Evolutionary conservation across 2,113 vertebrate genomes (phyloP).

Genomic region (Emydocephalus ijimae): DNA sequence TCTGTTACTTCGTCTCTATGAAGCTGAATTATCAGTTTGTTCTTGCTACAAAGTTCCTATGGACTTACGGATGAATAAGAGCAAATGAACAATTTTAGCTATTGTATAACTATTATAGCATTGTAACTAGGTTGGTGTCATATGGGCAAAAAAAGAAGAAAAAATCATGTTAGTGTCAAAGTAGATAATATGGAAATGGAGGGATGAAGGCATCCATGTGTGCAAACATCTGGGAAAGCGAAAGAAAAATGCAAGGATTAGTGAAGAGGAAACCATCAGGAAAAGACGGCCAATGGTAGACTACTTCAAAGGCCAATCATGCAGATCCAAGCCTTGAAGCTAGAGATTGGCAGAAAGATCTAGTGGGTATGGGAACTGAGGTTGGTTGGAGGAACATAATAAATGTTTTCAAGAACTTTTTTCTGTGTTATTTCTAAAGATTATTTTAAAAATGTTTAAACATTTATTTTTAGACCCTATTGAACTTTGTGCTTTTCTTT

Average conservation of each 20-base stretch:
- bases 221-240: not conserved
- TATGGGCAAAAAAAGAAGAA: not conserved
- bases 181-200: not conserved
- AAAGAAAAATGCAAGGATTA: not conserved
- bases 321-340: not conserved
- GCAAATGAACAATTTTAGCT: not conserved
- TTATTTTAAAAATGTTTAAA: not conserved
- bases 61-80: not conserved
- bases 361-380: too few species aligned
- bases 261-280: not conserved
- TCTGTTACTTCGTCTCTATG: not conserved
- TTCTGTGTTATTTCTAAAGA: not conserved
- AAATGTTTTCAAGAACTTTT: not conserved
- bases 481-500: not conserved
- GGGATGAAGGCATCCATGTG: not conserved
- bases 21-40: not conserved
- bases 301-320: not conserved
- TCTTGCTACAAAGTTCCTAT: not conserved
- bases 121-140: not conserved
- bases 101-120: not conserved
- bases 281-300: not conserved
- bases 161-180: not conserved
- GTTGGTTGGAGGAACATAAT: not conserved
- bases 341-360: not conserved
- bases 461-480: not conserved